Conservation (phyloP, 2,797 vertebrate genomes). For the Mus spretus region DNA sequence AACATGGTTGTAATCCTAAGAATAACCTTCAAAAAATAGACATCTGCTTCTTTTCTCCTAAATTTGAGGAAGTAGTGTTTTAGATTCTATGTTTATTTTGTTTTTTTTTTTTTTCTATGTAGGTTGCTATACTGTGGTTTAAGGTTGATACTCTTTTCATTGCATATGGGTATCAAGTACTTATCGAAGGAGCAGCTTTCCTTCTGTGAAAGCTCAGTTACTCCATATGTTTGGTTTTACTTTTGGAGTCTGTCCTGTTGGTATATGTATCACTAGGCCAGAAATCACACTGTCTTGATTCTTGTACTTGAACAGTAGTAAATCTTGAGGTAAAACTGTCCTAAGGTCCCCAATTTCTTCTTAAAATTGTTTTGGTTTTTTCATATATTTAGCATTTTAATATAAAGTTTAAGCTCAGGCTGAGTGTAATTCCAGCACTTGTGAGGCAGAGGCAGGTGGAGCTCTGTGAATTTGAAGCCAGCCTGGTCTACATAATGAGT, state of each 20-base stretch:
- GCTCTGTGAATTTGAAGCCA: no score
- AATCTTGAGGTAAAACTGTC: conserved; percentile 41
- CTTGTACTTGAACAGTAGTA: neutral
- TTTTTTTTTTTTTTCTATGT: neutral
- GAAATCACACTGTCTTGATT: neutral
- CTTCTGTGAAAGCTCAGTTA: neutral
- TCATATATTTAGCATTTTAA: conserved; percentile 42
- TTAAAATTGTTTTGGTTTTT: neutral
- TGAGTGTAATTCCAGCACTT: neutral
- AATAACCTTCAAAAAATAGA: conserved; percentile 44
- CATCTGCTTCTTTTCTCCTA: neutral
- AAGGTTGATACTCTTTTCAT: neutral
- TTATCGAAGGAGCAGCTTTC: conserved; percentile 44
- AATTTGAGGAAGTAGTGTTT: conserved; percentile 40
- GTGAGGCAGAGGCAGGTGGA: neutral
- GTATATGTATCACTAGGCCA: neutral
- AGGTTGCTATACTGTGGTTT: conserved; percentile 21
- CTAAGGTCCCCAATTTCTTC: neutral
- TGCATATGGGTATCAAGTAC: conserved; percentile 11
- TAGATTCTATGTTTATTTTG: neutral
- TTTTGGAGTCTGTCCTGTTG: conserved; percentile 28
- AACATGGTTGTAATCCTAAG: neutral
- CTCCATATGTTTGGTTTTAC: neutral
- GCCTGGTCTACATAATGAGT: neutral
- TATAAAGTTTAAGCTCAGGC: neutral